Evolutionary conservation across 1,140 invertebrate species (phyloP).

Genomic region (Harlomillsia oculata): DNA sequence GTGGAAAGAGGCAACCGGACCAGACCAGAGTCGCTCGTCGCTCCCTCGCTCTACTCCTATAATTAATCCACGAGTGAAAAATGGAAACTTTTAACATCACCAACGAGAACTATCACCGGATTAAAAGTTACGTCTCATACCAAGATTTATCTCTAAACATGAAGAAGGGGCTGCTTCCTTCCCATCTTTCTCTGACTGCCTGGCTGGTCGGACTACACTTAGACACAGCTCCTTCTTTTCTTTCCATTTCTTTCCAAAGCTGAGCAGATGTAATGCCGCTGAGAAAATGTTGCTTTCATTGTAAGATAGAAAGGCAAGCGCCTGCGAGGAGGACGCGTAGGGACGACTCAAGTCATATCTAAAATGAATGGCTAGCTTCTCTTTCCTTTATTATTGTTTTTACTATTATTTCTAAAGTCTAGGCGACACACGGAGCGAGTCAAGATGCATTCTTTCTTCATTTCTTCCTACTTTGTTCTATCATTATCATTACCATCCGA

Average conservation of each 20-base stretch:
- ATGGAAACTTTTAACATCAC: constrained; percentile 23
- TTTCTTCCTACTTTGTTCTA: not conserved
- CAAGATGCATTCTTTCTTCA: not conserved
- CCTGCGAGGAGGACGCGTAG: too few relatives aligned
- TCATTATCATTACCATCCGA: not conserved
- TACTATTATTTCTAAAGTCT: not conserved
- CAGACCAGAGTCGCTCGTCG: not conserved
- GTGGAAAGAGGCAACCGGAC: not conserved
- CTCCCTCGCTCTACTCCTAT: constrained; percentile 5
- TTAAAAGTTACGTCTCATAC: constrained; percentile 15
- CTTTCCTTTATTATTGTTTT: constrained; percentile 11
- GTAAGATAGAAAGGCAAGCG: too few relatives aligned
- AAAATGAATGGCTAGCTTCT: constrained; percentile 16
- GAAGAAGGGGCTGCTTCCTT: constrained; percentile 12
- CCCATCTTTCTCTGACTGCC: too few relatives aligned
- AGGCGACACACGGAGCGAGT: not conserved
- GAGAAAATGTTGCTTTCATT: too few relatives aligned
- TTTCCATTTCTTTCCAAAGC: too few relatives aligned
- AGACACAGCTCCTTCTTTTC: too few relatives aligned
- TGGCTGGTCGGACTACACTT: too few relatives aligned
- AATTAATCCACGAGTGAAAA: constrained; percentile 24
- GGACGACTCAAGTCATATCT: constrained; percentile 4
- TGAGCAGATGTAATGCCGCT: too few relatives aligned
- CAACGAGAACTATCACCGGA: constrained; percentile 14
- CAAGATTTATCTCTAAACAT: constrained; percentile 23